Conservation (phyloP, 1,140 invertebrate species). For the Caerostris extrusa region DNA sequence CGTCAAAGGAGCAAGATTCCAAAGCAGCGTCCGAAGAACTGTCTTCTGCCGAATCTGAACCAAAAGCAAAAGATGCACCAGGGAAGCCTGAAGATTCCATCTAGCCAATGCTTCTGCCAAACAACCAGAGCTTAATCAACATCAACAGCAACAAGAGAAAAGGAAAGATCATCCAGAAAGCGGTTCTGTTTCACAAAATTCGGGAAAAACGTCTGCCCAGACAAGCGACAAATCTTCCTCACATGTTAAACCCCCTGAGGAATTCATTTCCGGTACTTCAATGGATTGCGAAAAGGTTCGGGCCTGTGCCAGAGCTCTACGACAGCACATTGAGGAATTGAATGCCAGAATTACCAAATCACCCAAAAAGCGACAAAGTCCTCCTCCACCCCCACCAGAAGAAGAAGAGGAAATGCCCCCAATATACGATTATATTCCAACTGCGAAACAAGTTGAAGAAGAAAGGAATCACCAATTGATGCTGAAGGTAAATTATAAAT, state of each 20-base stretch:
- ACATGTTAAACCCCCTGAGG: too few relatives aligned
- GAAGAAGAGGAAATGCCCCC: not conserved
- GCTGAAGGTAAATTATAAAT: conserved; percentile 2
- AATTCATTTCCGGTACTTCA: not conserved
- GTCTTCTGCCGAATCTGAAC: not conserved
- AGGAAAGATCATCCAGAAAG: not conserved
- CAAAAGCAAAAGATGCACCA: not conserved
- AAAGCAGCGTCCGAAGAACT: not conserved
- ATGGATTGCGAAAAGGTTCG: not conserved
- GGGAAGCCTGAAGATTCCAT: not conserved
- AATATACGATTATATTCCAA: not conserved
- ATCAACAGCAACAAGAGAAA: not conserved
- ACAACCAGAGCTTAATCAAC: not conserved
- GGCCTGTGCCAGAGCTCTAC: not conserved
- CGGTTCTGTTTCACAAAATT: not conserved
- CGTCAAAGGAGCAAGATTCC: not conserved
- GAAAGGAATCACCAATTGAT: not conserved
- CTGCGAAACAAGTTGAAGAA: not conserved
- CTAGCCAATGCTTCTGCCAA: not conserved
- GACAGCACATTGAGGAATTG: not conserved
- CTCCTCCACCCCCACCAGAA: not conserved
- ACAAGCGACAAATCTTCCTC: not conserved
- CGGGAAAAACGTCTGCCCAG: not conserved
- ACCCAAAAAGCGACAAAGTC: not conserved
- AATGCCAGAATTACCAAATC: not conserved